Evolutionary conservation across 1,140 invertebrate species (phyloP).

Genomic region (Batillaria attramentaria): DNA sequence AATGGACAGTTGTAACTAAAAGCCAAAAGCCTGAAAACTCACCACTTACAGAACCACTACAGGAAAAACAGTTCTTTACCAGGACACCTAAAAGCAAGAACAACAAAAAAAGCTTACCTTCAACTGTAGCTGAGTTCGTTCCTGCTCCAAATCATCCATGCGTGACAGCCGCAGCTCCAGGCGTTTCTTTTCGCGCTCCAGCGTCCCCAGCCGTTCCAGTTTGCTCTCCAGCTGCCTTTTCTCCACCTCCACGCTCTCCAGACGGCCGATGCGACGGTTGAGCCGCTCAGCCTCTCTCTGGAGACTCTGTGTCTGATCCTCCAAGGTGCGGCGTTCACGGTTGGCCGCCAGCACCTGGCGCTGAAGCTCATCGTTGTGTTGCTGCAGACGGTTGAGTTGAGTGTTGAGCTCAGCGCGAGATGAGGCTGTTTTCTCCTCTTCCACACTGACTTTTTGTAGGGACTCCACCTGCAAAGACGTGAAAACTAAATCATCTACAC

Average conservation of each 20-base stretch:
- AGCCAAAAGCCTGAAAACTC: too few relatives aligned
- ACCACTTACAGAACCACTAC: too few relatives aligned
- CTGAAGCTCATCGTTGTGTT: constrained; percentile 42
- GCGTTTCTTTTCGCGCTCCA: constrained; percentile 55
- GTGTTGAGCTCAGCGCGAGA: constrained; percentile 37
- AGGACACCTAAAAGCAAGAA: too few relatives aligned
- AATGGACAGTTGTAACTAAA: too few relatives aligned
- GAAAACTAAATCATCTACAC: too few relatives aligned
- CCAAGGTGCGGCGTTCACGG: constrained; percentile 74
- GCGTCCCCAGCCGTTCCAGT: constrained; percentile 33
- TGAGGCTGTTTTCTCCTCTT: constrained; percentile 15
- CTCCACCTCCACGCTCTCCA: constrained; percentile 40
- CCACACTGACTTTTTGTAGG: constrained; percentile 36
- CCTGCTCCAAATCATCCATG: constrained; percentile 34
- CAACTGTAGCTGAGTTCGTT: constrained; percentile 31
- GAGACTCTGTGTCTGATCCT: constrained; percentile 83
- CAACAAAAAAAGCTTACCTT: too few relatives aligned
- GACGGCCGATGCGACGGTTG: constrained; percentile 31
- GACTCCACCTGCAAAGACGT: constrained; percentile 31
- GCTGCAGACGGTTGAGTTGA: constrained; percentile 36
- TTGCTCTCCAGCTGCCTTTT: constrained; percentile 38
- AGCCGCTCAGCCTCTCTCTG: constrained; percentile 72
- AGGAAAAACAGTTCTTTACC: too few relatives aligned
- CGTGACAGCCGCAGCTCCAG: constrained; percentile 73
- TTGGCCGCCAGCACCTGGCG: constrained; percentile 30